Evolutionary conservation across 2,888 invertebrate species (phyloP), one percentile per base, ranked within the genome.

Genomic region (Troides helena): DNA sequence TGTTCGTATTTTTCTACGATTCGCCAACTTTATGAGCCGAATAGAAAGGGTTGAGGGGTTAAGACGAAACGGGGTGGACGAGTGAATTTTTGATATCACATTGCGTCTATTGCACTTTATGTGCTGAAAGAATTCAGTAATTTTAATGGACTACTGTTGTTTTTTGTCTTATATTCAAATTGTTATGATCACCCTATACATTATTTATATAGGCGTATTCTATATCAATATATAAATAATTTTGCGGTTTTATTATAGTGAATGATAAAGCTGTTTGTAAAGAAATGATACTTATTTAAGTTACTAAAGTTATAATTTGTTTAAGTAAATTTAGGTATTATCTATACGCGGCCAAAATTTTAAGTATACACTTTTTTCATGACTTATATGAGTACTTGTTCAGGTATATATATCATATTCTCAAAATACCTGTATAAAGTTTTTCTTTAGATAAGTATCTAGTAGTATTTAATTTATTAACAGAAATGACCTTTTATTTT

Each of bases 1-100:
- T 90, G 89, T 86, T 85, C 86, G 83, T 87, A 90, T 92, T 92
- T 92, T 92, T 91, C 90, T 89, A 85, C 87, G 85, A 87, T 90
- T 88, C 86, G 84, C 84, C 83, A 84, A 89, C 80, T 92, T 92
- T 92, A 92, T 92, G 92, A 90, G 82, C 85, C 91, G 89, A 83
- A 85, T 81, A 86, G 87, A 84, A 90, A 88, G 91, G 90, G 89
- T 88, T 89, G 86, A 85, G 82, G 86, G 88, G 89, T 87, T 89
- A 90, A 90, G 89, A 90, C 86, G 88, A 85, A 86, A 82, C 78
- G 80, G 75, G 76, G 78, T 79, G 81, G 79, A 79, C 74, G 79
- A 80, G 85, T 84, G 85, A 63, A 85, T 87, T 86, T 77, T 87
- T 85, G 85, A 87, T 86, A 84, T 80, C 78, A 80, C 82, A 85